Conservation (phyloP, 2,888 invertebrate species). For the Agriopis leucophaearia region DNA sequence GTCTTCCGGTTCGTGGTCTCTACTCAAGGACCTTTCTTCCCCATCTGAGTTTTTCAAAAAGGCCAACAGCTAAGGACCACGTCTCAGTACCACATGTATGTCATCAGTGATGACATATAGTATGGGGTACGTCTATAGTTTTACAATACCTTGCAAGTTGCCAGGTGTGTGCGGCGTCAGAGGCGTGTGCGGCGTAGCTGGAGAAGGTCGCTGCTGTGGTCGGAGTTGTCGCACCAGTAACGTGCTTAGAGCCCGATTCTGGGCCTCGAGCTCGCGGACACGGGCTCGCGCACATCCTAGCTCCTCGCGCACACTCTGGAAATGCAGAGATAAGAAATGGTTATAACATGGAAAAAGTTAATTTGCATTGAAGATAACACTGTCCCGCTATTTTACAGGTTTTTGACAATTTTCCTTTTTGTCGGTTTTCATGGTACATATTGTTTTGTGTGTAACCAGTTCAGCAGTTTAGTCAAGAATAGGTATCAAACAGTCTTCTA, state of each 20-base stretch:
- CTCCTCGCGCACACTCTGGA: conserved; percentile 92
- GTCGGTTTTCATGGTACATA: not conserved
- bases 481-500: no score
- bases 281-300: conserved; percentile 90
- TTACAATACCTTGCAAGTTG: conserved; percentile 56
- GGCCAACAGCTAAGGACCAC: no score
- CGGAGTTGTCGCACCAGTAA: conserved; percentile 89
- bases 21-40: no score
- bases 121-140: not conserved
- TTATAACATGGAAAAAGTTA: not conserved
- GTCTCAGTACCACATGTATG: no score
- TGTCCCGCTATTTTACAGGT: no score
- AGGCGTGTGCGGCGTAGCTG: conserved; percentile 82
- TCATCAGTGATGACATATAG: no score
- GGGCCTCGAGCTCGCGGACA: conserved; percentile 92
- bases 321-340: conserved; percentile 22
- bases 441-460: no score
- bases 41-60: no score
- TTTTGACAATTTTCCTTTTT: no score
- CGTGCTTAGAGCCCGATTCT: conserved; percentile 91
- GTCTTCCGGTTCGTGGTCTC: no score
- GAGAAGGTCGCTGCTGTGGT: conserved; percentile 82
- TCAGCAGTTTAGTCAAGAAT: no score
- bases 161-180: conserved; percentile 58
- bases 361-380: not conserved